These are phyloP conservation scores for Thaumetopoea pityocampa DNA, from an alignment of 1,140 invertebrate genomes.

Conservation along the genomic window DNA sequence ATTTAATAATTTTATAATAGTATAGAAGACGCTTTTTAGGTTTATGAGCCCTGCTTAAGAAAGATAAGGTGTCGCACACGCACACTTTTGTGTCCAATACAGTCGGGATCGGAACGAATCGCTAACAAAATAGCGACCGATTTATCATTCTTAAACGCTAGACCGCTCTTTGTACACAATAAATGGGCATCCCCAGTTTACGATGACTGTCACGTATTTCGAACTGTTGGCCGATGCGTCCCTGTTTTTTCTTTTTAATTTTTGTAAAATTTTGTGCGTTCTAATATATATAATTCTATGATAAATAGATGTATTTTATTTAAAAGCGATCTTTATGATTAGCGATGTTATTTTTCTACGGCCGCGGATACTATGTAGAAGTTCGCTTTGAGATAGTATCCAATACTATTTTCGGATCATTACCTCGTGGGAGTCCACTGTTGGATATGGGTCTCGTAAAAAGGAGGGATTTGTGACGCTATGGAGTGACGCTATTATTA, in stretches of 20 bases:
- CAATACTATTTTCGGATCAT: too few relatives aligned
- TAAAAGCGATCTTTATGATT: too few relatives aligned
- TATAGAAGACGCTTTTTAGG: neutral
- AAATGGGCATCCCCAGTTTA: conserved; percentile 58
- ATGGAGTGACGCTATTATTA: too few relatives aligned
- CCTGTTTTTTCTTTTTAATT: conserved; percentile 28
- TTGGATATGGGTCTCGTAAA: too few relatives aligned
- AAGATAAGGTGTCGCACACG: conserved; percentile 42
- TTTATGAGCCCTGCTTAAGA: conserved; percentile 5
- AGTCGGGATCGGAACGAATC: conserved; percentile 65
- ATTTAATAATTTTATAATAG: too few relatives aligned
- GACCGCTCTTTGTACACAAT: conserved; percentile 39
- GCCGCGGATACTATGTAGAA: too few relatives aligned
- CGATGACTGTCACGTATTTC: conserved; percentile 62
- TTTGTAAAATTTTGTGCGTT: conserved; percentile 3
- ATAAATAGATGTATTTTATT: too few relatives aligned
- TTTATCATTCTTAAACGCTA: conserved; percentile 72
- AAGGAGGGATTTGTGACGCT: too few relatives aligned
- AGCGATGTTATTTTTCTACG: too few relatives aligned
- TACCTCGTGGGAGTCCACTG: too few relatives aligned
- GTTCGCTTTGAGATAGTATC: too few relatives aligned
- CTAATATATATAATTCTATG: too few relatives aligned
- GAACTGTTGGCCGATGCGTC: conserved; percentile 51
- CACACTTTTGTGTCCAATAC: conserved; percentile 54
- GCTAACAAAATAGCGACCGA: conserved; percentile 51